phyloP scores from a whole-genome alignment of 2,888 invertebrate genomes.

The Didymodactylos carnosus region DNA sequence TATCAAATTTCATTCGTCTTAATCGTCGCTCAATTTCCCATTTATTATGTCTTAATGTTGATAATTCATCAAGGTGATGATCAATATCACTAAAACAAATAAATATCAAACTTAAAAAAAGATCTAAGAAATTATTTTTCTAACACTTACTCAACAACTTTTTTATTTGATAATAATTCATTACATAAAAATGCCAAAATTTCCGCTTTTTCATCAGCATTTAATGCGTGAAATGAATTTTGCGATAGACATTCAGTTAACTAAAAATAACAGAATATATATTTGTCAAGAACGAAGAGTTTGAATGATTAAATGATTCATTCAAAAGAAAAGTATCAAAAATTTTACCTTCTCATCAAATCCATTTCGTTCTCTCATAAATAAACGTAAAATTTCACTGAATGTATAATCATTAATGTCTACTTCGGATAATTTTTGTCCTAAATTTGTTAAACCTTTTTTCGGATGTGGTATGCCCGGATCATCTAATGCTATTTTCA shows the following conservation, averaged over 20 bases:
- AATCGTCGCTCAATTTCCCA: conserved; percentile 69
- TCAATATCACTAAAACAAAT: conserved; percentile 53
- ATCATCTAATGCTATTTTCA: conserved; percentile 2
- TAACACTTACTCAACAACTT: conserved; percentile 43
- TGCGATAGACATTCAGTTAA: not conserved
- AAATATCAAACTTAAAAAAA: not conserved
- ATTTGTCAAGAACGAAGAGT: not conserved
- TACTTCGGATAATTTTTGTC: conserved; percentile 56
- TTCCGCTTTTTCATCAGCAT: conserved; percentile 58
- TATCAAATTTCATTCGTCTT: not conserved
- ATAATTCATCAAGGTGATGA: conserved; percentile 60
- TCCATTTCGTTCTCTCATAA: conserved; percentile 26
- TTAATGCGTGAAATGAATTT: not conserved
- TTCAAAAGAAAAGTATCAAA: too few species aligned
- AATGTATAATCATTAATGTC: conserved; percentile 75
- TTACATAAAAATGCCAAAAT: conserved; percentile 78
- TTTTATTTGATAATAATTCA: conserved; percentile 75
- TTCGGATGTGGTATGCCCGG: not conserved
- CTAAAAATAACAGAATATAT: not conserved
- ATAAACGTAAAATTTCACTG: conserved; percentile 72
- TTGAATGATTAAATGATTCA: too few species aligned
- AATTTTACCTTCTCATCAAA: not conserved
- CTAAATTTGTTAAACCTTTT: not conserved
- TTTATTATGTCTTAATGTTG: conserved; percentile 66
- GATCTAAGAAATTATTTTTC: not conserved